A percentile compares a stretch with the other conserved stretches of the same genome.
Evolutionary conservation across 2,797 vertebrate genomes (phyloP).

Genomic region (Mionectes olivaceus): DNA sequence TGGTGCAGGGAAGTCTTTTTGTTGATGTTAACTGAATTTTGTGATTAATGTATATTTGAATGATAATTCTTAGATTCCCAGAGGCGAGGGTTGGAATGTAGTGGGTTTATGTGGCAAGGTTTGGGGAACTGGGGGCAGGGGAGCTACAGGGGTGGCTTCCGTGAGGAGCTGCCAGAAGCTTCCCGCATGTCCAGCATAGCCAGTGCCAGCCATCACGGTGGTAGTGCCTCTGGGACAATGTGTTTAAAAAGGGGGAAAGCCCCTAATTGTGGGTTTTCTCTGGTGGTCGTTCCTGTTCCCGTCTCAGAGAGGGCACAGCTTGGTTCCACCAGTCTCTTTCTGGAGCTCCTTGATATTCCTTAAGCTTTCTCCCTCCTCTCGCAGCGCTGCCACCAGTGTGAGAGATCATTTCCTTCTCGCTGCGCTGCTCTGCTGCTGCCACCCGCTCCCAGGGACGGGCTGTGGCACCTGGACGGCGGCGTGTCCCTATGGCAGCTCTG

Average conservation of each 20-base stretch:
- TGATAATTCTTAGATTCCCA: background rate
- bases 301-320: background rate
- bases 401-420: background rate
- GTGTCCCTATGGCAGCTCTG: background rate
- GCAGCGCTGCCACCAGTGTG: background rate
- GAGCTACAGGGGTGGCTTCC: background rate
- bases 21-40: background rate
- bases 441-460: accelerated
- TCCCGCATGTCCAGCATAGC: background rate
- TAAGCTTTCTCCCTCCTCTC: background rate
- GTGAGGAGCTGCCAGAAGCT: background rate
- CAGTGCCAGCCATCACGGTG: accelerated
- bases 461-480: background rate
- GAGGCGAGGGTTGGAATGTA: background rate
- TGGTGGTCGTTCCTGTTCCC: background rate
- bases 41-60: background rate
- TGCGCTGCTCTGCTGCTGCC: background rate
- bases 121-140: background rate
- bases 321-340: background rate
- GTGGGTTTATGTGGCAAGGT: background rate
- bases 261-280: background rate
- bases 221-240: background rate
- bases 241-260: accelerated
- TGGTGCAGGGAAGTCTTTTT: background rate
- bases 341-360: background rate